Evolutionary conservation across 2,888 invertebrate genomes (phyloP).

Genomic region (Ochropacha duplaris): DNA sequence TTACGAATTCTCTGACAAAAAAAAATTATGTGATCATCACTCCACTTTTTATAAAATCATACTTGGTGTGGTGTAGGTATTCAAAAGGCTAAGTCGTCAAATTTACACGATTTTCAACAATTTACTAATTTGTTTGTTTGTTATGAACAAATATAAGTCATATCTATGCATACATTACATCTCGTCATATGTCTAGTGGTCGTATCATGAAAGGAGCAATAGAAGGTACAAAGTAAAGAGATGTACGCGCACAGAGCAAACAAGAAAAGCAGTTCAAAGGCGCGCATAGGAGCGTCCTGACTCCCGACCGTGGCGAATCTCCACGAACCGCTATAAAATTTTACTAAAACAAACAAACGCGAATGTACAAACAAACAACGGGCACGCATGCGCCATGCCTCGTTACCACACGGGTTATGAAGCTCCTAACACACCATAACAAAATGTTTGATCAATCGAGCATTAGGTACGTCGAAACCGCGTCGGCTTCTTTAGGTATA

Average conservation of each 20-base stretch:
- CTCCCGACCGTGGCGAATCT: constrained; percentile 51
- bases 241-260: constrained; percentile 39
- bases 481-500: background rate
- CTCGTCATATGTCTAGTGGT: background rate
- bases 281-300: constrained; percentile 24
- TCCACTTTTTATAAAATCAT: too few species aligned
- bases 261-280: constrained; percentile 60
- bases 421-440: constrained; percentile 13
- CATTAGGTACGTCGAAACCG: constrained; percentile 5
- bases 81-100: too few species aligned
- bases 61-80: too few species aligned
- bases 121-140: background rate
- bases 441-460: constrained; percentile 12
- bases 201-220: constrained; percentile 15
- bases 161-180: background rate
- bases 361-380: constrained; percentile 58
- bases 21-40: too few species aligned
- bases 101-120: too few species aligned
- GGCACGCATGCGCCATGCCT: constrained; percentile 47
- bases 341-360: constrained; percentile 70
- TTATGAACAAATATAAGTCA: background rate
- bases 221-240: constrained; percentile 36
- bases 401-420: constrained; percentile 30
- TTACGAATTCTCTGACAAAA: too few species aligned
- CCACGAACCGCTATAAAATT: constrained; percentile 66